Evolutionary conservation across 2,113 vertebrate species (phyloP).

Genomic region (Apodemus sylvaticus): DNA sequence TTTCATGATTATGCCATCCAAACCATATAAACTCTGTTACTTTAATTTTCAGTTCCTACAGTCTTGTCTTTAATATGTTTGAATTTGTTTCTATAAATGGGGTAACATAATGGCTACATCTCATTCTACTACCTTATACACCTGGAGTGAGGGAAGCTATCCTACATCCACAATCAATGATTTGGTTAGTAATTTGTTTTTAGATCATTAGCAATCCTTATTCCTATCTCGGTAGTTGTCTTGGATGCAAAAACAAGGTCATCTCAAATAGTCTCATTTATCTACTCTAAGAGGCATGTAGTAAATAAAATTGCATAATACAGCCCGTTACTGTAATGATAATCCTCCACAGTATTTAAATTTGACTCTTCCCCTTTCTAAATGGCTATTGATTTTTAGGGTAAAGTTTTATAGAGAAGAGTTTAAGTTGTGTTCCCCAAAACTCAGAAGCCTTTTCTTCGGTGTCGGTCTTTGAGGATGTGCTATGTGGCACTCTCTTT

Average conservation of each 20-base stretch:
- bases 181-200: neutral
- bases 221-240: neutral
- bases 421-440: neutral
- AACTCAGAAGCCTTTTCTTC: neutral
- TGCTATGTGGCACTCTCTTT: neutral
- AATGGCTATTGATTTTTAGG: neutral
- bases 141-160: neutral
- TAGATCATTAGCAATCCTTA: neutral
- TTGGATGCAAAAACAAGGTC: neutral
- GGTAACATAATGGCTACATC: neutral
- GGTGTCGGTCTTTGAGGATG: neutral
- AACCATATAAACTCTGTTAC: neutral
- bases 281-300: neutral
- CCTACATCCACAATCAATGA: neutral
- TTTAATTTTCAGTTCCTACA: neutral
- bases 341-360: neutral
- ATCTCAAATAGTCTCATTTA: slow-evolving; percentile 2
- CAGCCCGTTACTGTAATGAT: neutral
- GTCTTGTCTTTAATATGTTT: neutral
- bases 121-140: neutral
- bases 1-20: neutral
- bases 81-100: neutral
- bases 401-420: neutral
- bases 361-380: neutral
- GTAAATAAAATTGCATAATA: neutral